These are phyloP conservation scores for Tychaedon coryphoeus DNA, from an alignment of 2,113 vertebrate genomes.

Conservation along the genomic window DNA sequence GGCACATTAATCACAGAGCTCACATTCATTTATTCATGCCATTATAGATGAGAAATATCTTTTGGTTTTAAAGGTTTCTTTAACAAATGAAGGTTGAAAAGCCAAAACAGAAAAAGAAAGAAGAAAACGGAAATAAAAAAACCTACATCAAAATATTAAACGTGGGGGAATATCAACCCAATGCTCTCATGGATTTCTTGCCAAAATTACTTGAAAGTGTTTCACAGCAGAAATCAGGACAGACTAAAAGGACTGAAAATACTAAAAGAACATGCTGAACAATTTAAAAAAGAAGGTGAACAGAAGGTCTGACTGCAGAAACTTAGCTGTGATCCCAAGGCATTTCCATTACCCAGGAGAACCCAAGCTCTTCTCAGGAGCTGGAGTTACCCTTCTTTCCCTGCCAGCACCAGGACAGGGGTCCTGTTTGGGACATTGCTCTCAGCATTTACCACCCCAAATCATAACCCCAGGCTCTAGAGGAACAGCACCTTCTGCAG, in stretches of 20 bases:
- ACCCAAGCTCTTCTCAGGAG: neutral
- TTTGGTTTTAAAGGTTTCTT: neutral
- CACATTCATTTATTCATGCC: neutral
- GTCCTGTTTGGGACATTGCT: neutral
- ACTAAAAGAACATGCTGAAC: neutral
- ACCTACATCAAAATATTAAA: slow-evolving; percentile 2
- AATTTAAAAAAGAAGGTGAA: neutral
- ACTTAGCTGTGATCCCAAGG: neutral
- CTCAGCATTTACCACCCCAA: neutral
- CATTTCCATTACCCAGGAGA: accelerated
- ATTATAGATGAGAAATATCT: neutral
- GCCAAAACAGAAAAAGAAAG: neutral
- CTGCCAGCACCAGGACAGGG: neutral
- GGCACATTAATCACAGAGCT: slow-evolving; percentile 27
- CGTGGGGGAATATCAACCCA: neutral
- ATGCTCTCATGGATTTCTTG: neutral
- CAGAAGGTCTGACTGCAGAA: neutral
- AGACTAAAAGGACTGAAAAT: neutral
- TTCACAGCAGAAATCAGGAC: neutral
- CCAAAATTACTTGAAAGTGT: slow-evolving; percentile 24
- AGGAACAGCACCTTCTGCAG: neutral
- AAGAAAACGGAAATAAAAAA: neutral
- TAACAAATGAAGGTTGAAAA: neutral
- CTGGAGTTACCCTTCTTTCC: neutral
- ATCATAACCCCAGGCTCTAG: neutral